phyloP scores from a whole-genome alignment of 2,797 vertebrate genomes.

The Lepilemur septentrionalis region DNA sequence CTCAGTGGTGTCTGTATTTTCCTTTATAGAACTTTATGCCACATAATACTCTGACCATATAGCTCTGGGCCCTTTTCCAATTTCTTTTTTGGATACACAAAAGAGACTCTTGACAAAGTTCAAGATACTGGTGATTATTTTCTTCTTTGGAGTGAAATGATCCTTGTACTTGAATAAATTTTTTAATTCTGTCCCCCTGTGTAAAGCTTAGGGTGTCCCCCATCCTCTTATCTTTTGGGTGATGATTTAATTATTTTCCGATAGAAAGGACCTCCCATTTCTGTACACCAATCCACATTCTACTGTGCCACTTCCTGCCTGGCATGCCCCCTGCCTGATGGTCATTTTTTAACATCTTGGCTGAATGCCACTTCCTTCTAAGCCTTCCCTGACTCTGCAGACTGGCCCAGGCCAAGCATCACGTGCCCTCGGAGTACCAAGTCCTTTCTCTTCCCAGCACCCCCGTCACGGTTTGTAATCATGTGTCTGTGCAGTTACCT shows the following conservation, averaged over 20 bases:
- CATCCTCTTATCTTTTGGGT: background rate
- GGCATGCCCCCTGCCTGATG: background rate
- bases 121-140: background rate
- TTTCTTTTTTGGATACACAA: background rate
- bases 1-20: background rate
- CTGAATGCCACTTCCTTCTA: background rate
- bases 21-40: background rate
- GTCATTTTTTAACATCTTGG: background rate
- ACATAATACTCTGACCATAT: background rate
- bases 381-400: background rate
- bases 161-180: background rate
- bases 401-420: background rate
- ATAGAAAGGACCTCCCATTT: background rate
- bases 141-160: background rate
- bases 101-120: background rate
- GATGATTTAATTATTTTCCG: background rate
- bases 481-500: background rate
- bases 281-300: background rate
- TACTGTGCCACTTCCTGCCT: background rate
- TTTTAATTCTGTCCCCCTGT: background rate
- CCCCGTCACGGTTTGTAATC: background rate
- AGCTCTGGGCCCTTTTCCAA: background rate
- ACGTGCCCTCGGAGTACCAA: background rate
- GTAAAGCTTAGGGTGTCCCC: background rate
- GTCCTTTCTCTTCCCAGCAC: background rate